A percentile compares a stretch with the other conserved stretches of the same genome.
These are phyloP conservation scores for Hofmannophila pseudospretella DNA, from an alignment of 2,888 invertebrate species.

Conservation along the genomic window DNA sequence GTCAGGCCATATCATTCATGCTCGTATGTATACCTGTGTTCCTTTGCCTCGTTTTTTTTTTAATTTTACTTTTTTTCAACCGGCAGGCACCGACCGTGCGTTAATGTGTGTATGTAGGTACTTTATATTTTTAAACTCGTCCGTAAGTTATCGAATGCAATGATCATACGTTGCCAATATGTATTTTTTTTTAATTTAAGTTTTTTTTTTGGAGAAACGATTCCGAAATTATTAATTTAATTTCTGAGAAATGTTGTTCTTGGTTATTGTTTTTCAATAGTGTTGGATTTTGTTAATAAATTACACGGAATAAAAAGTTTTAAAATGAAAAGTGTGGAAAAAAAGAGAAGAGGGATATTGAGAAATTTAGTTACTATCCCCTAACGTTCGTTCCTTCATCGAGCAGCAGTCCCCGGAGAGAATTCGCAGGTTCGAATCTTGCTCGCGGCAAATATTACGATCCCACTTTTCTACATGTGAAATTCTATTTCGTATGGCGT, in stretches of 20 bases:
- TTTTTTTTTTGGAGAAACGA: background rate
- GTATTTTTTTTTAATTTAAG: constrained; percentile 1
- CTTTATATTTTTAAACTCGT: constrained; percentile 19
- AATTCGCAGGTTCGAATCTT: too few species aligned
- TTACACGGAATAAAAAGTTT: too few species aligned
- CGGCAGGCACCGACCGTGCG: constrained; percentile 16
- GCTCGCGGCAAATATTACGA: too few species aligned
- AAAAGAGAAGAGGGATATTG: too few species aligned
- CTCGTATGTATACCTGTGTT: constrained; percentile 31
- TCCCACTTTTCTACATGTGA: too few species aligned
- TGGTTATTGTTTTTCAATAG: background rate
- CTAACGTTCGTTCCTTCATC: too few species aligned
- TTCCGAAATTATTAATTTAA: constrained; percentile 5
- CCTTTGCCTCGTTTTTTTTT: constrained; percentile 23
- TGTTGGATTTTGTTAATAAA: too few species aligned
- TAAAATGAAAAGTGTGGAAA: too few species aligned
- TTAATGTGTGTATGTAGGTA: constrained; percentile 19
- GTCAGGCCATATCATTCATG: constrained; percentile 36
- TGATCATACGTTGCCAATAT: constrained; percentile 5
- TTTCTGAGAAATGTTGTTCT: background rate
- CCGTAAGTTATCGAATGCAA: constrained; percentile 20
- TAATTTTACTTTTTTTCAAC: constrained; percentile 18
- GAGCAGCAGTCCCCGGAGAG: too few species aligned
- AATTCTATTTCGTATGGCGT: too few species aligned
- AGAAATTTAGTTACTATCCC: too few species aligned